Evolutionary conservation across 2,888 invertebrate species (phyloP).

Genomic region (Conus canariensis): DNA sequence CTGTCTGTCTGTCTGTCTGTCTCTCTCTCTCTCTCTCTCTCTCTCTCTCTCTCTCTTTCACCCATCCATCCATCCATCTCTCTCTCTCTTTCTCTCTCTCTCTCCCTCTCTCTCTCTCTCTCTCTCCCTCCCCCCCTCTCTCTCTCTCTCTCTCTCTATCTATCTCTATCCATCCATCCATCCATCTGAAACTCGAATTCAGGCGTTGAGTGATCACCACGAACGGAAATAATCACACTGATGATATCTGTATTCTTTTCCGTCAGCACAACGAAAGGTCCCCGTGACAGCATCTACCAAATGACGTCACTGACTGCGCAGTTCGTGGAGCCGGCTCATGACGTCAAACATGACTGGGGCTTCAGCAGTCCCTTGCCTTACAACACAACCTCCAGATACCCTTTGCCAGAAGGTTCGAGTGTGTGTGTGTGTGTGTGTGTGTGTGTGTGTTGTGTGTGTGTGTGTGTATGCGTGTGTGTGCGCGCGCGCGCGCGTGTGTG

Average conservation of each 20-base stretch:
- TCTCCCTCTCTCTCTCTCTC: too few relatives aligned
- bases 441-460: neutral
- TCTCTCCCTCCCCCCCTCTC: too few relatives aligned
- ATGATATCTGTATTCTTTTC: too few relatives aligned
- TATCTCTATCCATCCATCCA: neutral
- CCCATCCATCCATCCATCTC: too few relatives aligned
- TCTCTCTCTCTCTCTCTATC: too few relatives aligned
- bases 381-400: neutral
- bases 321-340: slow-evolving; percentile 41
- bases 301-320: slow-evolving; percentile 43
- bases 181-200: too few relatives aligned
- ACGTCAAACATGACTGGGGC: slow-evolving; percentile 41
- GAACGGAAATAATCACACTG: neutral
- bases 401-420: neutral
- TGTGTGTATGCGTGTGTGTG: too few relatives aligned
- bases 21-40: neutral
- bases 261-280: slow-evolving; percentile 14
- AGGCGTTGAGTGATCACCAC: neutral
- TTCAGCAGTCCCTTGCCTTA: slow-evolving; percentile 26
- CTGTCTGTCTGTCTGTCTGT: too few relatives aligned
- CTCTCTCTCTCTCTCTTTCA: too few relatives aligned
- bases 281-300: neutral
- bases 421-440: neutral
- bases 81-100: too few relatives aligned
- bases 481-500: too few relatives aligned